Base-by-base conservation (phyloP, 2,888 invertebrate species). In the Drosophila lacicola region DNA sequence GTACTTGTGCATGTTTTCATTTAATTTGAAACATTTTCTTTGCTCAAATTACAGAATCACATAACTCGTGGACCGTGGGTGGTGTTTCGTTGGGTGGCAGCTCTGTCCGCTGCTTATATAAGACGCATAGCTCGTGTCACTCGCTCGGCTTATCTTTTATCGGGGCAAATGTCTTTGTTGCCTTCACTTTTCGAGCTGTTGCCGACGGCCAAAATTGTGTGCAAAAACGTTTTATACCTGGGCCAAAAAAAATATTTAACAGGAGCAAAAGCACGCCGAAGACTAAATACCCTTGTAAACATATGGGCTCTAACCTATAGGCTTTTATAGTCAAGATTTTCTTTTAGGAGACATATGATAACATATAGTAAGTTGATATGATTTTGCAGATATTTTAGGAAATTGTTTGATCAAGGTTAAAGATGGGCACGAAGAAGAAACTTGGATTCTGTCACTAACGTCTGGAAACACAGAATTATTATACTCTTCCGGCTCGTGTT, bases 1-100 rank as follows among this genome's bases (percentile, higher is more conserved):
- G 44, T 58, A 60, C 61, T 65, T 62, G 63, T 60, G 56, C 70
- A 67, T 89, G 85, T 86, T 86, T 86, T 86, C 89, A 70, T 86
- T 86, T 84, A 89, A 86, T 86, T 86, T 86, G 55, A 89, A 84
- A 84, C 88, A 86, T 86, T 84, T 89, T 89, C 85, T 82, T 84
- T 84, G 82, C 69, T 65, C 37, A 84, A 86, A 86, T 87, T 87
- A 80, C 82, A 74, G 76, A 55, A 63, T 67, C 73, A 78, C 75
- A 78, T 56, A 63, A 14, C 41, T 42, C 6, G 51, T 19, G 11
- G 21, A 10, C 2, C 8, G 29, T 19, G n/a, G 9, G 8, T 13
- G 25, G 33, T 4, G n/a, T 6, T 33, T 21, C 19, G 19, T 3
- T n/a, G 33, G 42, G 1, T 34, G 42, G 53, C 5, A 4, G 9